Percentiles rank a stretch among this genome's conserved stretches.
Evolutionary conservation across 2,888 invertebrate species (phyloP).

Genomic region (Pollenia angustigena): DNA sequence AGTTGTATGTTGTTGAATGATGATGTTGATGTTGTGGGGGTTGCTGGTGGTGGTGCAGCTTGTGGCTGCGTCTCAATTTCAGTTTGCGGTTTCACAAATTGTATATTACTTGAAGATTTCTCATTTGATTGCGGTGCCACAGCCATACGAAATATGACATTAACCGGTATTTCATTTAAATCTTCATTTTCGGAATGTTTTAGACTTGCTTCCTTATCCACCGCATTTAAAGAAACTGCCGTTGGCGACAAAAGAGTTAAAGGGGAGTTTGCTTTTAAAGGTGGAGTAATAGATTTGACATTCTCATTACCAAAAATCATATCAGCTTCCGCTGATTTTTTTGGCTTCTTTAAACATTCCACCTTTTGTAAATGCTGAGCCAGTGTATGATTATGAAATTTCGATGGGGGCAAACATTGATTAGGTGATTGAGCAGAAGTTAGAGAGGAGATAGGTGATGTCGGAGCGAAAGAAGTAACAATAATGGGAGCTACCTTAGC

Average conservation of each 20-base stretch:
- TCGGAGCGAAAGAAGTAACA: slow-evolving; percentile 58
- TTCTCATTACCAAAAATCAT: slow-evolving; percentile 22
- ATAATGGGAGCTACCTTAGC: slow-evolving; percentile 72
- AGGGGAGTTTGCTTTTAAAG: slow-evolving; percentile 71
- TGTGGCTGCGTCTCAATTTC: slow-evolving; percentile 12
- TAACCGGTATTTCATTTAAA: slow-evolving; percentile 83
- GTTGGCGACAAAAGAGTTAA: slow-evolving; percentile 45
- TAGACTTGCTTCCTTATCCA: slow-evolving; percentile 38
- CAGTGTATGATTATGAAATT: slow-evolving; percentile 82
- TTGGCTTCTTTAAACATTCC: slow-evolving; percentile 80
- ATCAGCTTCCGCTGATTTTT: slow-evolving; percentile 69
- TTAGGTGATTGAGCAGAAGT: slow-evolving; percentile 67
- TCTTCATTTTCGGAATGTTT: slow-evolving; percentile 83
- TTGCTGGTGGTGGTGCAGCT: neutral
- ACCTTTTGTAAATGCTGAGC: slow-evolving; percentile 83
- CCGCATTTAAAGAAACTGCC: slow-evolving; percentile 56
- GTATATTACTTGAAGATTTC: slow-evolving; percentile 62
- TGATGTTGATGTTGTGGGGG: slow-evolving; percentile 29
- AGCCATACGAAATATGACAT: slow-evolving; percentile 82
- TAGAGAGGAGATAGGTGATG: slow-evolving; percentile 51
- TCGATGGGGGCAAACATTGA: slow-evolving; percentile 80
- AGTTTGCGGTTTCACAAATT: slow-evolving; percentile 61
- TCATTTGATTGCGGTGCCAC: slow-evolving; percentile 49
- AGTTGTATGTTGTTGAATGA: slow-evolving; percentile 27
- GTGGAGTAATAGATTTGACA: slow-evolving; percentile 15